Percentiles rank a stretch among this genome's conserved stretches.
phyloP scores from a whole-genome alignment of 1,140 invertebrate genomes.

The Drosophila willistoni region DNA sequence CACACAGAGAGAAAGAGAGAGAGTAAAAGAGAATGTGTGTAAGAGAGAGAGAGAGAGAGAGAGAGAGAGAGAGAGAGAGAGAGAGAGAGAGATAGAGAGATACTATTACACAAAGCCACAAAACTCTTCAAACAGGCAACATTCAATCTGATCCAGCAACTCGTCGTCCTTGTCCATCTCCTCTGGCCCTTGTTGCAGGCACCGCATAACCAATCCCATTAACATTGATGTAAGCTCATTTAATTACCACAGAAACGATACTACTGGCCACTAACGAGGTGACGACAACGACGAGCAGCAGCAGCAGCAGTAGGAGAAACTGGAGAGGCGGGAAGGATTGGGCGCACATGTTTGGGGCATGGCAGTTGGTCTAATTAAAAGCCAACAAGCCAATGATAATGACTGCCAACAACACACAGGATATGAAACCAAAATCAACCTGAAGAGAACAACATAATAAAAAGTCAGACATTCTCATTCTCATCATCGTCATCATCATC shows the following conservation, averaged over 20 bases:
- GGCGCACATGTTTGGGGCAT: neutral
- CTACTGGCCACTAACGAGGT: slow-evolving; percentile 51
- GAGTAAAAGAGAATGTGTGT: no score
- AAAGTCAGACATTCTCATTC: slow-evolving; percentile 1
- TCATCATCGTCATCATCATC: slow-evolving; percentile 27
- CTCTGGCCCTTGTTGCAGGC: neutral
- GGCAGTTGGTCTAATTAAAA: slow-evolving; percentile 62
- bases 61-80: no score
- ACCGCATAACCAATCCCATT: slow-evolving; percentile 11
- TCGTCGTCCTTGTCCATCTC: neutral
- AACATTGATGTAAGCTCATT: slow-evolving; percentile 36
- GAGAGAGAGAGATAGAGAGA: neutral
- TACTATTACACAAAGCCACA: slow-evolving; percentile 9
- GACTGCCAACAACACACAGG: slow-evolving; percentile 34
- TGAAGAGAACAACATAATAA: slow-evolving; percentile 14
- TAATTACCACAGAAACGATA: slow-evolving; percentile 36
- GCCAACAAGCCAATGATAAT: slow-evolving; percentile 56
- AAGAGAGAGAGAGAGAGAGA: neutral
- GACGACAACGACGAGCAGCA: slow-evolving; percentile 19
- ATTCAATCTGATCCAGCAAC: slow-evolving; percentile 13
- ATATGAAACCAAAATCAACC: slow-evolving; percentile 22
- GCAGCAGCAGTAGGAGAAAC: neutral
- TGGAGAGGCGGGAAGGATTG: neutral
- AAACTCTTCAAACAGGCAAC: slow-evolving; percentile 7
- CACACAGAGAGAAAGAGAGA: neutral